Evolutionary conservation across 2,797 vertebrate genomes (phyloP).

Genomic region (Crax fasciolata): DNA sequence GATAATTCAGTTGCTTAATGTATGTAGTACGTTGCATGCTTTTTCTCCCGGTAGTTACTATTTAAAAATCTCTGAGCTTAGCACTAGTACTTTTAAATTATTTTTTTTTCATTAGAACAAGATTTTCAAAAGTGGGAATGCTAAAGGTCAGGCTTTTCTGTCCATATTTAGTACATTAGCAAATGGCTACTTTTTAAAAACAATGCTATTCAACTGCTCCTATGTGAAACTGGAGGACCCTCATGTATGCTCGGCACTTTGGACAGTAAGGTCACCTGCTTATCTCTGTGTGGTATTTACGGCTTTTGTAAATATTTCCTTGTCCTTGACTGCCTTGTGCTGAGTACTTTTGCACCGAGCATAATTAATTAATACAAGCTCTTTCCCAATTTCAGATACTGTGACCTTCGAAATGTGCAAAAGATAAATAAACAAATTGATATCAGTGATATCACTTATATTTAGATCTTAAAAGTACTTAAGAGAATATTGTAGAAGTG

Average conservation of each 20-base stretch:
- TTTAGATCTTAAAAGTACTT: not conserved
- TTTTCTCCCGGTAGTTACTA: not conserved
- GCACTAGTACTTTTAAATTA: not conserved
- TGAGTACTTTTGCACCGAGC: not conserved
- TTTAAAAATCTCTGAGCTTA: not conserved
- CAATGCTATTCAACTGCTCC: not conserved
- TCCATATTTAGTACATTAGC: not conserved
- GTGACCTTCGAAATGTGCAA: not conserved
- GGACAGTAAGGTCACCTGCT: conserved; percentile 3
- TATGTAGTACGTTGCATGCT: not conserved
- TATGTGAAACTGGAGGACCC: not conserved
- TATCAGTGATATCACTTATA: not conserved
- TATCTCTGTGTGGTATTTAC: conserved; percentile 16
- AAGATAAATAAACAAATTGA: not conserved
- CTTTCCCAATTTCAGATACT: not conserved
- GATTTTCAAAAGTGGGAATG: not conserved
- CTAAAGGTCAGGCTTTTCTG: not conserved
- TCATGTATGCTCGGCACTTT: not conserved
- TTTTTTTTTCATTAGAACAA: not conserved
- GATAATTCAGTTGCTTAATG: not conserved
- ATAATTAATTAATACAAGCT: not conserved
- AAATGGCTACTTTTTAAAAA: not conserved
- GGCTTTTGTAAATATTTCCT: conserved; percentile 27
- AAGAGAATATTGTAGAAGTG: not conserved
- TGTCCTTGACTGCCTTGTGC: conserved; percentile 1